phyloP scores from a whole-genome alignment of 2,797 vertebrate species.

The Cercopithecus neglectus region DNA sequence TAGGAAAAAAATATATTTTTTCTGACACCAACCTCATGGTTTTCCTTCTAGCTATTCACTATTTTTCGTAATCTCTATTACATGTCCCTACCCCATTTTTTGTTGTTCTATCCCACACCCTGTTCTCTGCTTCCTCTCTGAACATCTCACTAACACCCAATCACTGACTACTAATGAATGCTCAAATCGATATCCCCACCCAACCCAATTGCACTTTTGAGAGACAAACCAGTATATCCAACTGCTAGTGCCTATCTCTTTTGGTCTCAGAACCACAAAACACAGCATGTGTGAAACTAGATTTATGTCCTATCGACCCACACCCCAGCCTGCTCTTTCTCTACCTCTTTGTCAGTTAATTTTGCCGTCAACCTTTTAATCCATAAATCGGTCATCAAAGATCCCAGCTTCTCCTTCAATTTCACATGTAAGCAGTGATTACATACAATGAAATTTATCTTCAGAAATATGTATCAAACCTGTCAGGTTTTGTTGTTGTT shows the following conservation, averaged over 20 bases:
- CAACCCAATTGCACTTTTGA: background rate
- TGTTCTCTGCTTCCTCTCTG: background rate
- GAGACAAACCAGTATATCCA: background rate
- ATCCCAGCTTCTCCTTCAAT: background rate
- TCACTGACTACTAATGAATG: background rate
- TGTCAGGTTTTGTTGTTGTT: too few species aligned
- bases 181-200: background rate
- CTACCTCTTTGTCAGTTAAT: background rate
- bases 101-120: background rate
- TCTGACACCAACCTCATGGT: background rate
- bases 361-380: background rate
- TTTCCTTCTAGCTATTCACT: background rate
- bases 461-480: background rate
- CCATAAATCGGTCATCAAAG: background rate
- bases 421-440: background rate
- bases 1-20: background rate
- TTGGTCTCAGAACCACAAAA: background rate
- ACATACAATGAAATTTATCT: background rate
- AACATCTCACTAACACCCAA: background rate
- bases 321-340: background rate
- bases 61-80: too few species aligned
- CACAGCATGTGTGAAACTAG: background rate
- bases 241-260: background rate
- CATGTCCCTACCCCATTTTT: accelerated
- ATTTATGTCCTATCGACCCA: background rate